Evolutionary conservation across 2,113 vertebrate genomes (phyloP), one percentile per base, ranked within the genome.

Genomic region (Tyrannus savana): DNA sequence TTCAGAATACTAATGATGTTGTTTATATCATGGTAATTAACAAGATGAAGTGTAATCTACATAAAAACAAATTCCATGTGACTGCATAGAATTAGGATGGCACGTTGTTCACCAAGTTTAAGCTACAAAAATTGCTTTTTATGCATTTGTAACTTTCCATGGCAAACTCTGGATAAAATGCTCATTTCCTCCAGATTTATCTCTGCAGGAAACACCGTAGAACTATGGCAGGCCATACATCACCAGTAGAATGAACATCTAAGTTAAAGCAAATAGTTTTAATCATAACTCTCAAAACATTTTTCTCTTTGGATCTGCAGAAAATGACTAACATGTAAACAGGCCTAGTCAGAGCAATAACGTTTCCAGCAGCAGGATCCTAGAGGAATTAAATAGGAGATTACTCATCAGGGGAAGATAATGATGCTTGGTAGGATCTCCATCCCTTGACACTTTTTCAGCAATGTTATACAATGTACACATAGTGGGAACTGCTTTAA

Each of bases 231-330:
- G 64, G 64, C 64, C 44, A 42, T 93, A 80, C 30, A 86, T 90
- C 83, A 92, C 56, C 75, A 84, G 41, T 50, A 90, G 79, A 60
- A 88, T 89, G 88, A 93, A 93, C 64, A 81, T 90, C 82, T 81
- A 89, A 94, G 87, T 80, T 83, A 91, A 94, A 91, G 76, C 44
- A 90, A 95, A 78, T 72, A 84, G 41, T 82, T 92, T 94, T 94
- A 95, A 94, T 89, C 55, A 94, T 35, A 88, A 84, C 68, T 93
- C 95, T 49, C n/a, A 72, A 89, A 88, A 94, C 1, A 24, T 44
- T 22, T 75, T 93, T 24, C 7, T 87, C 31, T 89, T 75, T 72
- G 31, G 35, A 84, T 68, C n/a, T 78, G 63, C 47, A 78, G 72
- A 84, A 93, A 92, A 94, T 31, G 59, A 44, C 24, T 94, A 95